phyloP scores from a whole-genome alignment of 2,888 invertebrate genomes.

The Campaea margaritaria region DNA sequence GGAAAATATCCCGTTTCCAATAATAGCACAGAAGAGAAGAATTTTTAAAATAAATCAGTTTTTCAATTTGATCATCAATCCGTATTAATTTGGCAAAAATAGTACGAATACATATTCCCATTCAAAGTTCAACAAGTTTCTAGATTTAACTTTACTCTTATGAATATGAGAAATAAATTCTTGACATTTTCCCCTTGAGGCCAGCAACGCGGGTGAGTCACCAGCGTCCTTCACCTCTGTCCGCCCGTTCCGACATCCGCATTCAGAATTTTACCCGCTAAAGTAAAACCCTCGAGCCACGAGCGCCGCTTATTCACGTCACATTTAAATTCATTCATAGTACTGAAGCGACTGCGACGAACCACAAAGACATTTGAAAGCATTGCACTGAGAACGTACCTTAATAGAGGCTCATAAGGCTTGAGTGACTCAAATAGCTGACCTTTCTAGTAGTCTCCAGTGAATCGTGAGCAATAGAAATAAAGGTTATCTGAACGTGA shows the following conservation, averaged over 20 bases:
- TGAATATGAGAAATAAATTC: slow-evolving; percentile 44
- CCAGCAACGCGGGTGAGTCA: slow-evolving; percentile 69
- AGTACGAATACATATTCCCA: neutral
- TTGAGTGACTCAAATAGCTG: slow-evolving; percentile 41
- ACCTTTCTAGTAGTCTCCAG: slow-evolving; percentile 39
- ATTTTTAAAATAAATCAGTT: neutral
- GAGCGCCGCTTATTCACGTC: slow-evolving; percentile 54
- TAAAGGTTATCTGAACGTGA: slow-evolving; percentile 42
- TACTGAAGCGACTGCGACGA: slow-evolving; percentile 50
- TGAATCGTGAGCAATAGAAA: slow-evolving; percentile 37
- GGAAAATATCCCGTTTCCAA: no score
- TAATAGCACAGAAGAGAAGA: no score
- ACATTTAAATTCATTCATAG: slow-evolving; percentile 65
- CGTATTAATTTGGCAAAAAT: neutral
- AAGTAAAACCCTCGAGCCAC: slow-evolving; percentile 41
- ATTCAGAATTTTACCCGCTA: slow-evolving; percentile 64
- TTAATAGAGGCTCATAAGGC: slow-evolving; percentile 16
- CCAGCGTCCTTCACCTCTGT: slow-evolving; percentile 76
- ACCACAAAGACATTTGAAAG: slow-evolving; percentile 45
- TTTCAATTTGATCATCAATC: no score
- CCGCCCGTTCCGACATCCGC: slow-evolving; percentile 69
- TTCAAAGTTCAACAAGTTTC: slow-evolving; percentile 3
- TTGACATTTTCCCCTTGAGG: slow-evolving; percentile 59
- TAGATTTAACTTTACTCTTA: slow-evolving; percentile 5
- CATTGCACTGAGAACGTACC: slow-evolving; percentile 37